Evolutionary conservation across 1,140 invertebrate genomes (phyloP), one percentile per base, ranked within the genome.

Genomic region (Luehdorfia chinensis): DNA sequence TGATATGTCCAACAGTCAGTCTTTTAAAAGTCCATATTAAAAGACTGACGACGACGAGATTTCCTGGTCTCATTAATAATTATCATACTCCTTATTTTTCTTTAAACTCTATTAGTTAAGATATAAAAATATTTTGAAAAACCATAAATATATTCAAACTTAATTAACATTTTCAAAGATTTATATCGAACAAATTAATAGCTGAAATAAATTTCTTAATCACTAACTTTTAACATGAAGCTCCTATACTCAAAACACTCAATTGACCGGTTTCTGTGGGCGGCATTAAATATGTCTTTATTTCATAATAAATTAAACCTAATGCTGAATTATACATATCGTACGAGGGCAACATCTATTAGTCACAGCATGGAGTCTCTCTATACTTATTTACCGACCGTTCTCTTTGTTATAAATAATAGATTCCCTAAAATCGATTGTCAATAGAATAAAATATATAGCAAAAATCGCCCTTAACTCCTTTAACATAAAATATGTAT

Each of bases 271-370:
- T 55, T 60, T 41, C 32, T 27, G 64, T 63, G 56, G 76, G 66
- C 57, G 71, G 62, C 54, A 55, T 55, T 63, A 54, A 54, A 58
- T 59, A 78, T 72, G 66, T 75, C 73, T 81, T 72, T 61, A 77
- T 80, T 68, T 59, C 55, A 45, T 53, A 56, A 71, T 76, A 81
- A 81, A 81, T 81, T 68, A 64, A 57, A 69, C 61, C 47, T 76
- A 77, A 77, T 64, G 63, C 67, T 63, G 59, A 69, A 31, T 63
- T 72, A 72, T 64, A 52, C 50, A 57, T 50, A 50, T 61, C 47
- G 45, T 54, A 57, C 68, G 53, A 63, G 58, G 60, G 63, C 52
- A 59, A 32, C 50, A 23, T 25, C 54, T 65, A 66, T 83, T 75
- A 67, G 59, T 77, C 75, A 79, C 75, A 79, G 75, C 78, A 47